Conservation (phyloP, 2,797 vertebrate genomes). For the Alauda arvensis region DNA sequence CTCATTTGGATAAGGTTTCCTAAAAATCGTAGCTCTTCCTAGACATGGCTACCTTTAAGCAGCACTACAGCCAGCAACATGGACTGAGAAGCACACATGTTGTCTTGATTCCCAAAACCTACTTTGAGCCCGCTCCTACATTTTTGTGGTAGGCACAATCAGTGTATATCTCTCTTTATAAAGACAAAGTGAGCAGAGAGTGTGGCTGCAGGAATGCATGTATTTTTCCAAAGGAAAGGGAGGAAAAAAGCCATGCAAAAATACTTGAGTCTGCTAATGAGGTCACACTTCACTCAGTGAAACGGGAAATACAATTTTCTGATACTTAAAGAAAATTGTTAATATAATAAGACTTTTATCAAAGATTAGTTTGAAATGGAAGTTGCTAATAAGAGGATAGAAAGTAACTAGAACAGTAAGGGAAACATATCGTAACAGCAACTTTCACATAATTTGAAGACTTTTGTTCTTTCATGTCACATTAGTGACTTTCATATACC, state of each 20-base stretch:
- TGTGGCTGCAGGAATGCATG: not conserved
- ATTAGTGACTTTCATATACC: constrained; percentile 60
- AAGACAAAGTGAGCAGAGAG: not conserved
- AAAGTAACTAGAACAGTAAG: constrained; percentile 47
- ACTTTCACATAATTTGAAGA: constrained; percentile 60
- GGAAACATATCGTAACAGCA: constrained; percentile 26
- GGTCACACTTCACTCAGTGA: constrained; percentile 36
- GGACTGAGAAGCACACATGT: not conserved
- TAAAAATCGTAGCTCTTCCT: not conserved
- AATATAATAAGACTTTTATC: constrained; percentile 64
- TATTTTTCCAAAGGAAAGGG: not conserved
- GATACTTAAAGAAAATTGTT: constrained; percentile 57
- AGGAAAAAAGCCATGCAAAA: not conserved
- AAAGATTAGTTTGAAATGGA: constrained; percentile 56
- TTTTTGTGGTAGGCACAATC: not conserved
- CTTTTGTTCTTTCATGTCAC: constrained; percentile 62
- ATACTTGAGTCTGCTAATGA: constrained; percentile 23
- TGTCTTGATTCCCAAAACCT: not conserved
- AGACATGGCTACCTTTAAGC: not conserved
- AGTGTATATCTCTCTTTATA: not conserved
- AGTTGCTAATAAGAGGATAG: constrained; percentile 66
- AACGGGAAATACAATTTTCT: constrained; percentile 34
- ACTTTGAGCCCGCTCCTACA: not conserved
- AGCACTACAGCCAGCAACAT: not conserved
- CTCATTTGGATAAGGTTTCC: not conserved